Evolutionary conservation across 2,888 invertebrate genomes (phyloP).

Genomic region (Cantharis rustica): DNA sequence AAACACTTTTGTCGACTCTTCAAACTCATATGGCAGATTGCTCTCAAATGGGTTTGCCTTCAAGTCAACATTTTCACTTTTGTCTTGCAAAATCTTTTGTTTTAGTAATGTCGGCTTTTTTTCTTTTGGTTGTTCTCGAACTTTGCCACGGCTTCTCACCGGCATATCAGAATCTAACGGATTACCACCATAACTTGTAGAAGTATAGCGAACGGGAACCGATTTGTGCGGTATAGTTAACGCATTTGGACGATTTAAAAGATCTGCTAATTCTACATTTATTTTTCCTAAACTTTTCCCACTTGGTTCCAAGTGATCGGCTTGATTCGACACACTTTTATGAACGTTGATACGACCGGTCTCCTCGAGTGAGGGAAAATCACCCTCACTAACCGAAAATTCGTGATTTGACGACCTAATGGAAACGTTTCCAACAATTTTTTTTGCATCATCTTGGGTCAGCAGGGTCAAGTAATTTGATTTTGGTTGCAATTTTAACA

Average conservation of each 20-base stretch:
- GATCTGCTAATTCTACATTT: conserved; percentile 9
- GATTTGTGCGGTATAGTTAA: not conserved
- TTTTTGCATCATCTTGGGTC: conserved; percentile 30
- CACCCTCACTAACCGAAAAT: not conserved
- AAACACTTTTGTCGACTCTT: conserved; percentile 56
- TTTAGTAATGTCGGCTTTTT: conserved; percentile 37
- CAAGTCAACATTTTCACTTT: conserved; percentile 14
- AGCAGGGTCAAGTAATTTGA: conserved; percentile 33
- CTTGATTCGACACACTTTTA: not conserved
- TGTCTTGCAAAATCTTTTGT: conserved; percentile 30
- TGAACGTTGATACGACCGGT: not conserved
- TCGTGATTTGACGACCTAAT: not conserved
- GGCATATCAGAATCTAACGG: conserved; percentile 40
- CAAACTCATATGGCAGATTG: conserved; percentile 61
- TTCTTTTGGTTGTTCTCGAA: conserved; percentile 34
- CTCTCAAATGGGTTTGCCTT: conserved; percentile 66
- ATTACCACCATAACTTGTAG: conserved; percentile 32
- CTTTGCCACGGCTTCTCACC: conserved; percentile 37
- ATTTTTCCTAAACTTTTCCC: not conserved
- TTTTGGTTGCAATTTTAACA: conserved; percentile 6
- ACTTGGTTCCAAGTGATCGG: not conserved
- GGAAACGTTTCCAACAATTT: not conserved
- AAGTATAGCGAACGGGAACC: not conserved
- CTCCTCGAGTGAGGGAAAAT: conserved; percentile 12
- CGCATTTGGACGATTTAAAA: not conserved